Evolutionary conservation across 2,113 vertebrate genomes (phyloP), one percentile per base, ranked within the genome.

Genomic region (Archocentrus centrarchus): DNA sequence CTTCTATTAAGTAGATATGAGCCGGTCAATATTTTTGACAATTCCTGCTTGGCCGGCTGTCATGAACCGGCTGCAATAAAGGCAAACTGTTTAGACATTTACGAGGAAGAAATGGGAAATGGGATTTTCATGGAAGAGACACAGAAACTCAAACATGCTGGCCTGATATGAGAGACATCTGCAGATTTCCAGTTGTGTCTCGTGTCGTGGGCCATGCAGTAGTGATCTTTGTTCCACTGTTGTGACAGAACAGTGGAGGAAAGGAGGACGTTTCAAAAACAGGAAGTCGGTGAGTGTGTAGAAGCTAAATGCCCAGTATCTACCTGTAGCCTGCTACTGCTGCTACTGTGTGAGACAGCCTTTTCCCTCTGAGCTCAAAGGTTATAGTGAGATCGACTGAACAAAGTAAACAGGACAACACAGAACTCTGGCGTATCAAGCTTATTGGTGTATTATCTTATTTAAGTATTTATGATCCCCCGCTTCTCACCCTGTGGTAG

Each of bases 11-110:
- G 13, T 4, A 44, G 11, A 44, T 14, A 11, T 44, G 41, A 44
- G 41, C 9, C 11, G 3, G 3, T 44, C 13, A 44, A 14, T 44
- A 44, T 44, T 44, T 44, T 44, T 44, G 41, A 14, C 11, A 13
- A 44, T 14, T 44, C 41, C 41, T 44, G 41, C 41, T 44, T 44
- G 41, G 41, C 37, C 8, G 9, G 9, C 37, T 10, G 37, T 39
- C 37, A 39, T 39, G 37, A 39, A 39, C 7, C 9, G 9, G 9
- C 8, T 39, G 8, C 37, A 39, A 39, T 30, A 22, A 66, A 68
- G 70, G 41, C 53, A 86, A 89, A 88, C 84, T 86, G 64, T 91
- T 86, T 78, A 76, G 61, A 80, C 84, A 73, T 93, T 86, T 75
- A 79, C 59, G 68, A 84, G 75, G 83, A 91, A 88, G 83, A 75